Conservation (phyloP, 2,113 vertebrate species). For the Crotalus horridus region DNA sequence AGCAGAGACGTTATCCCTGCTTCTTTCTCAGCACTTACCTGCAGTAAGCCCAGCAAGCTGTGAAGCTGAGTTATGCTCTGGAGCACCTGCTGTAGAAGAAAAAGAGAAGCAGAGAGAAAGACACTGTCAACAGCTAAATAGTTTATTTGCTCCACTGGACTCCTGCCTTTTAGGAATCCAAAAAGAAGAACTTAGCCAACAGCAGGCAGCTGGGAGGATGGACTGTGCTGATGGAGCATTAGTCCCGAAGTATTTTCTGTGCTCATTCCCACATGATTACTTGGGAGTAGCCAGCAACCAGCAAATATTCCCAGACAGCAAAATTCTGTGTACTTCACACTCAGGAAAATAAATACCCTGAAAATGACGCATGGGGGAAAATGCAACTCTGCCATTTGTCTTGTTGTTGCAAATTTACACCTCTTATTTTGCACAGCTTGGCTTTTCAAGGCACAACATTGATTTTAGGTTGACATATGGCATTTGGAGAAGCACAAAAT, state of each 20-base stretch:
- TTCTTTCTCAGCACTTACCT: constrained; percentile 69
- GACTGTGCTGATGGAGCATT: background rate
- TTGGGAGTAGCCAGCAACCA: background rate
- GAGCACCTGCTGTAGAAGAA: constrained; percentile 78
- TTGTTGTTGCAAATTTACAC: background rate
- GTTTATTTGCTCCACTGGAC: background rate
- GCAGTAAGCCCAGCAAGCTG: constrained; percentile 83
- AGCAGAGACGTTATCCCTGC: background rate
- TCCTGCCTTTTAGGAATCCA: background rate
- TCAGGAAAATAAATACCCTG: background rate
- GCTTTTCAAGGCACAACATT: background rate
- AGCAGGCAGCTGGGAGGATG: background rate
- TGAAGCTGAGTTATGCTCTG: constrained; percentile 85
- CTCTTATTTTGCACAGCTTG: background rate
- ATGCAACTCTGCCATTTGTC: background rate
- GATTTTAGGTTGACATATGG: background rate
- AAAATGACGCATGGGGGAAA: background rate
- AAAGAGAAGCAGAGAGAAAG: constrained; percentile 1
- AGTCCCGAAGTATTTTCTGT: background rate
- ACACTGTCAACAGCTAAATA: constrained; percentile 19
- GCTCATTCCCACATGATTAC: background rate
- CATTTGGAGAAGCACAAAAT: background rate
- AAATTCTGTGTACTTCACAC: background rate
- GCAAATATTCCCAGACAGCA: background rate
- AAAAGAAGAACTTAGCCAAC: background rate